Evolutionary conservation across 35 echinoderm and acorn worm genomes (phyloP).

Genomic region (Ophiothrix spiculata): DNA sequence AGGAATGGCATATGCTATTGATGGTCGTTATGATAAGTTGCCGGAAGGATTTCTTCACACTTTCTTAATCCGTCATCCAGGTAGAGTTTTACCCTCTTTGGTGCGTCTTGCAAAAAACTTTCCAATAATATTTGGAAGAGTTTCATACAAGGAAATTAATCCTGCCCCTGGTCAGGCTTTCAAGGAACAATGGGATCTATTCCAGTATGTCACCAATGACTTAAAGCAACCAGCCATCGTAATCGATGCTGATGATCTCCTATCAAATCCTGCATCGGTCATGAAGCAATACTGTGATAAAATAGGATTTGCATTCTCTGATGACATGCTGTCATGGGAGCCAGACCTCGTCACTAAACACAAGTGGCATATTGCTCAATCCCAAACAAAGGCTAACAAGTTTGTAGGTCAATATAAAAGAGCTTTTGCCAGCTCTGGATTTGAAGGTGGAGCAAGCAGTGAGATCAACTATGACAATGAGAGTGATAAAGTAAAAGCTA

Average conservation of each 20-base stretch:
- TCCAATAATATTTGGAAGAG: not conserved
- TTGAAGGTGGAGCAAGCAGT: not conserved
- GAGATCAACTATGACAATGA: not conserved
- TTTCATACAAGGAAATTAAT: not conserved
- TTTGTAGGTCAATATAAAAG: not conserved
- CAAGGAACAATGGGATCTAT: no score
- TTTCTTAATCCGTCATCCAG: not conserved
- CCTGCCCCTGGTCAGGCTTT: not conserved
- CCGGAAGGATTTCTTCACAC: not conserved
- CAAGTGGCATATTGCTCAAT: not conserved
- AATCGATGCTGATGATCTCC: not conserved
- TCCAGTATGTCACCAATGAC: no score
- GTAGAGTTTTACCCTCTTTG: not conserved
- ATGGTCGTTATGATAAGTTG: not conserved
- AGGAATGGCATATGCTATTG: not conserved
- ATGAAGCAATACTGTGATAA: no score
- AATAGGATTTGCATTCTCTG: no score
- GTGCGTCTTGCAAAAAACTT: not conserved
- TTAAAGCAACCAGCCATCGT: no score
- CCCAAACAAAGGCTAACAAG: not conserved
- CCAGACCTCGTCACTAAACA: not conserved
- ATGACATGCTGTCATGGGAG: no score
- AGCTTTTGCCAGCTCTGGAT: not conserved
- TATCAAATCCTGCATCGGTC: not conserved
- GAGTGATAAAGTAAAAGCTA: not conserved